Conservation (phyloP, 2,888 invertebrate species). For the Leucophora obtusa region DNA sequence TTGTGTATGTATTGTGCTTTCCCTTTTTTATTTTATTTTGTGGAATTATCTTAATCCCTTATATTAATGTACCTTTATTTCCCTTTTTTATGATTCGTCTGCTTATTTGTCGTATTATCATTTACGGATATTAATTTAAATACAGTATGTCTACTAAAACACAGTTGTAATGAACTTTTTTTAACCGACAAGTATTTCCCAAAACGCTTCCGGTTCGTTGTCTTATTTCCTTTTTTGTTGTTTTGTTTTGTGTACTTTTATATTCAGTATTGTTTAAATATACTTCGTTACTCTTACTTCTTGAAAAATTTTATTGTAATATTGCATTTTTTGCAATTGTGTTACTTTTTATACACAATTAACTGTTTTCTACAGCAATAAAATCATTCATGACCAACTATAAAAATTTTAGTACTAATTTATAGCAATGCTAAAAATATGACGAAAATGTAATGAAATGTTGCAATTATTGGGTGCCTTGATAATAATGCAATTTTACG, state of each 20-base stretch:
- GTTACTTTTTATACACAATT: conserved; percentile 47
- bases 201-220: conserved; percentile 52
- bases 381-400: conserved; percentile 21
- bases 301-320: conserved; percentile 18
- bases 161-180: conserved; percentile 46
- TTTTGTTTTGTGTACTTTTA: conserved; percentile 10
- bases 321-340: conserved; percentile 39
- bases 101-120: conserved; percentile 10
- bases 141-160: conserved; percentile 46
- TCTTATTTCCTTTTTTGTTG: conserved; percentile 35
- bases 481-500: no score
- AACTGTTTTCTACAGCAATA: conserved; percentile 39
- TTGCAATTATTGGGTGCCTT: no score
- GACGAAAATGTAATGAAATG: no score
- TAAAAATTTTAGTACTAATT: no score
- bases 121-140: conserved; percentile 45
- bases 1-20: not conserved
- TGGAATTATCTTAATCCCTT: conserved; percentile 18
- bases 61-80: conserved; percentile 4
- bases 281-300: conserved; percentile 26
- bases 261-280: conserved; percentile 1
- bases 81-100: conserved; percentile 19
- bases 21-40: not conserved
- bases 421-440: no score
- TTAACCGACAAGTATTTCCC: conserved; percentile 51